Conservation (phyloP, 2,113 vertebrate species). For the Petaurus breviceps region DNA sequence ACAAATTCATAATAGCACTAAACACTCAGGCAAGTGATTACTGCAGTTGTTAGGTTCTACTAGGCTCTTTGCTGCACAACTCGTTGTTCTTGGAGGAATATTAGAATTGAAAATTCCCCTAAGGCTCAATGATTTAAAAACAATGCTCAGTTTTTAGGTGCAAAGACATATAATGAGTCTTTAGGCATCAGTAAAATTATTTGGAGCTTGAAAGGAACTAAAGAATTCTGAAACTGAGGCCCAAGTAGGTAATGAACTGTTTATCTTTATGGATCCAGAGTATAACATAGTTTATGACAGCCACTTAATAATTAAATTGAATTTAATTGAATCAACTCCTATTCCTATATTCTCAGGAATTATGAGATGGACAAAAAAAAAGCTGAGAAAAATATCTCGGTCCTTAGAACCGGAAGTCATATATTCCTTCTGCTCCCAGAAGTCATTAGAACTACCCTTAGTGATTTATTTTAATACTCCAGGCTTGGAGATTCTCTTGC, state of each 20-base stretch:
- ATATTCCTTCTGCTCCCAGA: background rate
- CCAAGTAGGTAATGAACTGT: background rate
- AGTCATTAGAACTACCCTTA: background rate
- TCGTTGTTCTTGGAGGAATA: conserved; percentile 7
- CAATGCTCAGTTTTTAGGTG: background rate
- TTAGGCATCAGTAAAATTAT: background rate
- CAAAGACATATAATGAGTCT: background rate
- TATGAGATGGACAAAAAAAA: background rate
- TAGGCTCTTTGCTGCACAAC: background rate
- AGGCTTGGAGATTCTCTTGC: background rate
- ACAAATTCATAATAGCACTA: conserved; percentile 19
- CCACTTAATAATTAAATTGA: background rate
- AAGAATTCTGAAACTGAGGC: background rate
- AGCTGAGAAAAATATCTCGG: background rate
- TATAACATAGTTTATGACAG: background rate
- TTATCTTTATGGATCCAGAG: background rate
- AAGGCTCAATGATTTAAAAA: conserved; percentile 17
- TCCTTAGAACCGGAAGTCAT: background rate
- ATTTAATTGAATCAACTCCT: background rate
- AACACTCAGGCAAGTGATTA: background rate
- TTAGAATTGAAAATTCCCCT: conserved; percentile 11
- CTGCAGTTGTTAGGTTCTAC: background rate
- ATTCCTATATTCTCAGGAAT: background rate
- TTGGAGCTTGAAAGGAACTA: background rate
- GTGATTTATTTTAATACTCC: background rate